Base-by-base conservation (phyloP, 2,113 vertebrate genomes). In the Pollachius pollachius region DNA sequence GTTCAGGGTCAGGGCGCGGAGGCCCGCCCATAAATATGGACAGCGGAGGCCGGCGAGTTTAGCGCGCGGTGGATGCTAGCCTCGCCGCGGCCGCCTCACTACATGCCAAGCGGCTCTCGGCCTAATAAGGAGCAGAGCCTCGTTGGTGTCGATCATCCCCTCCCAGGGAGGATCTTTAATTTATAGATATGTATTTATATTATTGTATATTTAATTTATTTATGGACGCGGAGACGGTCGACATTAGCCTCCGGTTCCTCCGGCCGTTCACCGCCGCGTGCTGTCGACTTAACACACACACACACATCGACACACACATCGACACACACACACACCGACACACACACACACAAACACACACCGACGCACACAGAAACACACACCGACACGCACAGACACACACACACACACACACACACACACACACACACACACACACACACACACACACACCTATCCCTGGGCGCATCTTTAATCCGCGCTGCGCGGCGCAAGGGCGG, bases 41-140 rank as follows among this genome's bases (percentile, higher is more conserved):
- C 41, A 84, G 85, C 79, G 82, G 81, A 85, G 74, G 79, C 80
- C 9, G 88, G 87, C 89, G 91, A 85, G 90, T 90, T 91, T 87
- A 87, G 75, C 77, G 62, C 72, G 79, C 86, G 87, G 92, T 92
- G 86, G 87, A 93, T 91, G 90, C 85, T 87, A 86, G 88, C 89
- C 89, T 85, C 85, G 69, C 77, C 81, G 64, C 86, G 72, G 90
- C 89, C 84, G 80, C 81, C 90, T 89, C 85, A 87, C 89, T 88
- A 91, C 89, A 91, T 91, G 88, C 90, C 92, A 91, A 93, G 90
- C 80, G 87, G 86, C 91, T 86, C 62, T 85, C 85, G 89, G 84
- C 90, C 90, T 93, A 94, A 94, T 95, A 94, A 92, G 94, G 83
- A 92, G 90, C 89, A 88, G 41, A 48, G 41, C 6, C 93, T 93